Evolutionary conservation across 2,888 invertebrate genomes (phyloP), one percentile per base, ranked within the genome.

Genomic region (Hypomecis atomaria): DNA sequence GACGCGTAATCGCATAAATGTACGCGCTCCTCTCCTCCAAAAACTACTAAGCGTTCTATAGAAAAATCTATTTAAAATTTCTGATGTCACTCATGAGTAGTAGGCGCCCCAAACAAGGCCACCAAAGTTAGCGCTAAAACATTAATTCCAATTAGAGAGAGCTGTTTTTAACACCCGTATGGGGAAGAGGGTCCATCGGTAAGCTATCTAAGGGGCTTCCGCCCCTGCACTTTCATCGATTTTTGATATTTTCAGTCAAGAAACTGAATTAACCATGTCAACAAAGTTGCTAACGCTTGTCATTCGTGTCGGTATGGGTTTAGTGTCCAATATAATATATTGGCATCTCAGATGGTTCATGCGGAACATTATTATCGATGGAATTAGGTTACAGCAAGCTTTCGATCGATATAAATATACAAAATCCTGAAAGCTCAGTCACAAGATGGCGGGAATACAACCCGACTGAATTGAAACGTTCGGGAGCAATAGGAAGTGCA

Each of bases 371-470:
- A 45, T 61, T 50, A 62, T 49, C 62, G 69, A 71, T 62, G 72
- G 78, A 90, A 88, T 86, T 85, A 72, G 87, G 88, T 89, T 89
- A 87, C 86, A 78, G 75, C 72, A 78, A 86, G 84, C 85, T 87
- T 85, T 81, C 84, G 89, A 91, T 90, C 91, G 87, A 91, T 91
- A 90, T 88, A 89, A 88, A 84, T 89, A 84, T 84, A 87, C 83
- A 75, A 86, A 88, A 88, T 87, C 87, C 90, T 89, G 86, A 87
- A 91, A 90, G 88, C 88, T 89, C 87, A 79, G 79, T 74, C 79
- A 90, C 91, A 92, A 91, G 88, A 92, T 92, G 92, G 92, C 92
- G 91, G 87, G 89, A 89, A 81, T 85, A 82, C 77, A 87, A 88
- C 78, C 81, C 86, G 74, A 62, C 84, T 68, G 59, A 89, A 79